Evolutionary conservation across 2,797 vertebrate species (phyloP).

Genomic region (Eidolon dupreanum): DNA sequence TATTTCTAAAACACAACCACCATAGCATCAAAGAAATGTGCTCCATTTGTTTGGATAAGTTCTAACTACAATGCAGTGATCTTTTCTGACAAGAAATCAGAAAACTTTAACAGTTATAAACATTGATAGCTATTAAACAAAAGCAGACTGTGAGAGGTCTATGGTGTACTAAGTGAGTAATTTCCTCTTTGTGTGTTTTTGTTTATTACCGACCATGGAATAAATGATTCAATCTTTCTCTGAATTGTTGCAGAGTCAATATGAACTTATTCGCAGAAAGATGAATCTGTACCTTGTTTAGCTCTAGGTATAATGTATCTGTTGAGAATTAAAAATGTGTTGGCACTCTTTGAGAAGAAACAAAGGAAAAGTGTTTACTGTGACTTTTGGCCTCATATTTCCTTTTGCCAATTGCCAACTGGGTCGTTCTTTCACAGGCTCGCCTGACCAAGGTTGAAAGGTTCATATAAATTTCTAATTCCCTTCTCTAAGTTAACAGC

Average conservation of each 20-base stretch:
- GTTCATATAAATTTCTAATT: background rate
- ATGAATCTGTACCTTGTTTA: slow-evolving; percentile 79
- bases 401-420: slow-evolving; percentile 56
- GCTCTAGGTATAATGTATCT: slow-evolving; percentile 75
- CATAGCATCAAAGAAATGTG: slow-evolving; percentile 55
- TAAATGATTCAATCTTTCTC: slow-evolving; percentile 61
- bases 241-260: slow-evolving; percentile 53
- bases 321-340: slow-evolving; percentile 79
- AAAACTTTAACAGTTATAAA: slow-evolving; percentile 73
- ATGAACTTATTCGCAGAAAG: slow-evolving; percentile 60
- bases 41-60: background rate
- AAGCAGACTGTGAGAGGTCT: slow-evolving; percentile 56
- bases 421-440: slow-evolving; percentile 14
- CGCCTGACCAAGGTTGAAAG: slow-evolving; percentile 22
- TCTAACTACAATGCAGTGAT: background rate
- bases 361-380: slow-evolving; percentile 72
- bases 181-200: slow-evolving; percentile 71
- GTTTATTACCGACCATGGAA: slow-evolving; percentile 50
- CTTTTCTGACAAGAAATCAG: slow-evolving; percentile 42
- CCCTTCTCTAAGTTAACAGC: slow-evolving; percentile 22
- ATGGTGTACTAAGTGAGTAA: slow-evolving; percentile 19
- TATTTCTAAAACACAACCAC: slow-evolving; percentile 27
- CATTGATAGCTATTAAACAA: slow-evolving; percentile 71
- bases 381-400: slow-evolving; percentile 71
- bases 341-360: slow-evolving; percentile 68